Percentiles rank a stretch among this genome's conserved stretches.
These are phyloP conservation scores for Podotricha telesiphe DNA, from an alignment of 2,888 invertebrate species.

Conservation along the genomic window DNA sequence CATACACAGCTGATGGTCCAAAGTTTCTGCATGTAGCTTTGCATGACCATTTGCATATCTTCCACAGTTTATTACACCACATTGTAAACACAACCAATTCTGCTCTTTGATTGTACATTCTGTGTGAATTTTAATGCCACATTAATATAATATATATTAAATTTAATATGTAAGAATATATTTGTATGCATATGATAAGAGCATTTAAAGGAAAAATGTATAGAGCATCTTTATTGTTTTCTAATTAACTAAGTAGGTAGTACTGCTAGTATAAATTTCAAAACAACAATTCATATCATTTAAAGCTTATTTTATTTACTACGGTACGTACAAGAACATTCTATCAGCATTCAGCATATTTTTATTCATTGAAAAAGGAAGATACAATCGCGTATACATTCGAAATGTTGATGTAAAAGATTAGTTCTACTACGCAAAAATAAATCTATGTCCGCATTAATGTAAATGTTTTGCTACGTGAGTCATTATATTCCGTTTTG, in stretches of 20 bases:
- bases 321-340: not conserved
- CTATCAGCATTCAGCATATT: slow-evolving; percentile 10
- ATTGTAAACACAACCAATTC: slow-evolving; percentile 90
- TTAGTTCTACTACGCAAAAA: slow-evolving; percentile 53
- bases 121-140: slow-evolving; percentile 56
- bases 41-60: slow-evolving; percentile 91
- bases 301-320: slow-evolving; percentile 2
- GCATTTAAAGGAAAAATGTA: not conserved
- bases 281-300: not conserved
- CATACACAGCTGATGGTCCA: slow-evolving; percentile 89
- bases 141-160: not conserved
- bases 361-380: slow-evolving; percentile 15
- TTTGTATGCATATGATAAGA: not conserved
- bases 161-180: not conserved
- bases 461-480: slow-evolving; percentile 52
- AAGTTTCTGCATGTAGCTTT: slow-evolving; percentile 85
- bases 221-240: not conserved
- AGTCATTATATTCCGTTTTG: slow-evolving; percentile 48
- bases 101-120: slow-evolving; percentile 86
- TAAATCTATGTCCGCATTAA: slow-evolving; percentile 44
- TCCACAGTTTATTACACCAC: slow-evolving; percentile 90
- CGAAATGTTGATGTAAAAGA: slow-evolving; percentile 44
- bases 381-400: slow-evolving; percentile 29
- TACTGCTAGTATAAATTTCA: not conserved
- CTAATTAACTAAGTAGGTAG: not conserved